Evolutionary conservation across 2,113 vertebrate species (phyloP).

Genomic region (Gracilinanus agilis): DNA sequence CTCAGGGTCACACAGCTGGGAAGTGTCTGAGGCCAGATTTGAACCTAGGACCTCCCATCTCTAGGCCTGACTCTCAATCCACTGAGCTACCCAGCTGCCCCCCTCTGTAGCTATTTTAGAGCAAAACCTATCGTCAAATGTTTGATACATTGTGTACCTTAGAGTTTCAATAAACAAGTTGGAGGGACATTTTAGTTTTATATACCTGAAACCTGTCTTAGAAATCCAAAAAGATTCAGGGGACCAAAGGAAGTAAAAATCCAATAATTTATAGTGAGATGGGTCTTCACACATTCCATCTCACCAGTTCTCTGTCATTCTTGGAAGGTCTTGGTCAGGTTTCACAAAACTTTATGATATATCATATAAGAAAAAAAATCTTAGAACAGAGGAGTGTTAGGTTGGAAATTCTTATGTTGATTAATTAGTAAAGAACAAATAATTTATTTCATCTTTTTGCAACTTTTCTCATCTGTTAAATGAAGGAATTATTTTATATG

Average conservation of each 20-base stretch:
- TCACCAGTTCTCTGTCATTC: neutral
- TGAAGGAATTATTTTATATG: neutral
- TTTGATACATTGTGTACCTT: neutral
- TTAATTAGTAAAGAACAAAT: neutral
- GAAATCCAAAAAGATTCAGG: neutral
- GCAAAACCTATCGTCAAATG: neutral
- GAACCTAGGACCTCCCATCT: too few relatives aligned
- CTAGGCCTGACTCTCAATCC: too few relatives aligned
- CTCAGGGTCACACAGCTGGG: too few relatives aligned
- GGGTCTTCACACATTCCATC: neutral
- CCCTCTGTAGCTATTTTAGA: neutral
- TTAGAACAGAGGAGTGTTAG: neutral
- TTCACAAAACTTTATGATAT: slow-evolving; percentile 1
- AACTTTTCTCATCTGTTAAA: neutral
- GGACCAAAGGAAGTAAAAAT: neutral
- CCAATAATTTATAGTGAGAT: neutral
- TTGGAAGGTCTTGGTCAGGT: neutral
- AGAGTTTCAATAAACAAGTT: neutral
- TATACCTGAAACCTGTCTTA: neutral
- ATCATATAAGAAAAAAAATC: neutral
- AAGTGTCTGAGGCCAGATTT: too few relatives aligned
- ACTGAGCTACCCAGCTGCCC: too few relatives aligned
- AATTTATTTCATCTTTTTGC: neutral
- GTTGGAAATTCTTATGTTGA: neutral
- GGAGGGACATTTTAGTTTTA: neutral